These are phyloP conservation scores for Caranx melampygus DNA, from an alignment of 2,113 vertebrate genomes.

Conservation along the genomic window DNA sequence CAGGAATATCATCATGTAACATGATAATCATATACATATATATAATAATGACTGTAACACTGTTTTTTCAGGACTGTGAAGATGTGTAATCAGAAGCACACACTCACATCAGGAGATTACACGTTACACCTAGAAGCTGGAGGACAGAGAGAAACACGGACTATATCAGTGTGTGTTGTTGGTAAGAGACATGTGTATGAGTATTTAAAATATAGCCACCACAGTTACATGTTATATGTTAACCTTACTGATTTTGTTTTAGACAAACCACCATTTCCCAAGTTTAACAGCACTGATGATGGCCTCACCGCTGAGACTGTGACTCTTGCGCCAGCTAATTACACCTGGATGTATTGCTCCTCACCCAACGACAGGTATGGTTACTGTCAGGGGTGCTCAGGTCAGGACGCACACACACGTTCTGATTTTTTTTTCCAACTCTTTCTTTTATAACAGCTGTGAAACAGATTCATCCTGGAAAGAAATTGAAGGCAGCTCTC, in stretches of 20 bases:
- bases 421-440: neutral
- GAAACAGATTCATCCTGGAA: conserved; percentile 42
- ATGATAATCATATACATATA: neutral
- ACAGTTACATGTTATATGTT: accelerated
- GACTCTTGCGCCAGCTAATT: conserved; percentile 59
- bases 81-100: conserved; percentile 76
- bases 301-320: conserved; percentile 28
- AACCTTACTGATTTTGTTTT: conserved; percentile 29
- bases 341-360: conserved; percentile 52
- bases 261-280: conserved; percentile 53
- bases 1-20: neutral
- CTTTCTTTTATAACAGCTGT: conserved; percentile 56
- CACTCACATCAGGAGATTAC: conserved; percentile 87
- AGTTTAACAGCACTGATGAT: accelerated
- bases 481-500: neutral
- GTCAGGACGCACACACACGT: neutral
- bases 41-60: neutral
- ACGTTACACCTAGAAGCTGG: conserved; percentile 88
- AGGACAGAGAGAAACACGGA: conserved; percentile 78
- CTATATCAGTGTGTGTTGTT: conserved; percentile 85
- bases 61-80: conserved; percentile 82
- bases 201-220: neutral
- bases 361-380: conserved; percentile 34
- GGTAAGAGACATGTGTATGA: conserved; percentile 81
- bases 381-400: neutral